phyloP scores from a whole-genome alignment of 2,113 vertebrate genomes.

The Telmatochromis sp. region DNA sequence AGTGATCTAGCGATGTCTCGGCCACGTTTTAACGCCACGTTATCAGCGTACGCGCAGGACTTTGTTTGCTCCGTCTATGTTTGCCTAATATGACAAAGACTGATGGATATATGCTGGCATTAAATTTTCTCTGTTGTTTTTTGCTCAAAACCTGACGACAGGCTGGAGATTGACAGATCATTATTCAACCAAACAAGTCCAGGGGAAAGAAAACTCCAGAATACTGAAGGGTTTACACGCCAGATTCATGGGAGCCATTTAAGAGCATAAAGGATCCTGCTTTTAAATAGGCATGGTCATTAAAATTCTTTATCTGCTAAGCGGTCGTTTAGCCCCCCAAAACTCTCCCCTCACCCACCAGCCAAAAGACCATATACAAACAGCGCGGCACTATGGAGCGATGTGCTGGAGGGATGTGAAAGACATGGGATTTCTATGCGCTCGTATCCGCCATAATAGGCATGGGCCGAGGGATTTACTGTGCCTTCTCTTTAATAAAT shows the following conservation, averaged over 20 bases:
- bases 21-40: neutral
- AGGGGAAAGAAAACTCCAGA: neutral
- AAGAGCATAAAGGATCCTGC: conserved; percentile 40
- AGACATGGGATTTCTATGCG: conserved; percentile 46
- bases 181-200: neutral
- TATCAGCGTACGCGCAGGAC: neutral
- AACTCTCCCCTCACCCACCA: neutral
- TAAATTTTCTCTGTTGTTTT: neutral
- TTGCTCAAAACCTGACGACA: neutral
- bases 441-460: conserved; percentile 21
- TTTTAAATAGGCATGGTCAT: conserved; percentile 49
- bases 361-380: conserved; percentile 44
- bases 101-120: neutral
- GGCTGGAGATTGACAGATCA: neutral
- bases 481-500: conserved; percentile 57
- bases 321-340: conserved; percentile 41
- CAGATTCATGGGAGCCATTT: conserved; percentile 36
- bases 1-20: neutral
- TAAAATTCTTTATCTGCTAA: conserved; percentile 69
- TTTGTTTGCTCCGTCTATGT: neutral
- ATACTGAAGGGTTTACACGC: neutral
- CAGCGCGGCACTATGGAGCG: conserved; percentile 8
- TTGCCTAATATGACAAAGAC: neutral
- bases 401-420: conserved; percentile 47
- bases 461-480: conserved; percentile 47